These are phyloP conservation scores for Micrastur ruficollis DNA, from an alignment of 2,797 vertebrate species.

Conservation along the genomic window DNA sequence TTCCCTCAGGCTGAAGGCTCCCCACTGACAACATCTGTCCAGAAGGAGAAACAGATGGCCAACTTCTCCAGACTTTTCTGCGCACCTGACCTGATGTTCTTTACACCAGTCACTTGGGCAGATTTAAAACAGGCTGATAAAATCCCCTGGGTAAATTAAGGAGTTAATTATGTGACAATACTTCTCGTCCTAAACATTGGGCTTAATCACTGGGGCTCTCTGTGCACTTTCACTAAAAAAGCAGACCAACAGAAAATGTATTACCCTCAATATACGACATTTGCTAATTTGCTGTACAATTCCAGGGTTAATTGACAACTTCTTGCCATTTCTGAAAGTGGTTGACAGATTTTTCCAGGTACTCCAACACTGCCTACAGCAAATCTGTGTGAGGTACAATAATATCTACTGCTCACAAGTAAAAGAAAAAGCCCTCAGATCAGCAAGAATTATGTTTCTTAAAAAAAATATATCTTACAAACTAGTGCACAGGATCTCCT, in stretches of 20 bases:
- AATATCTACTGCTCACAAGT: neutral
- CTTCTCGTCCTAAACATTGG: neutral
- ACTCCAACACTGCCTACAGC: neutral
- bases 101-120: neutral
- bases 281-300: neutral
- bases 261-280: neutral
- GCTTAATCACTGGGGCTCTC: neutral
- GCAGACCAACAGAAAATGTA: neutral
- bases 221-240: neutral
- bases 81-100: neutral
- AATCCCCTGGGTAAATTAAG: neutral
- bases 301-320: neutral
- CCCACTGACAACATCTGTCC: constrained; percentile 31
- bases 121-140: neutral
- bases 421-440: neutral
- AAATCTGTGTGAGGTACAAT: neutral
- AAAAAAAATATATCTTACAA: neutral
- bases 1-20: neutral
- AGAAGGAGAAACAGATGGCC: constrained; percentile 29
- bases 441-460: neutral
- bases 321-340: constrained; percentile 5
- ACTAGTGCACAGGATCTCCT: neutral
- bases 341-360: neutral
- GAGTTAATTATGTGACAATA: constrained; percentile 12
- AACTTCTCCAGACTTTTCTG: neutral